Percentiles rank a stretch among this genome's conserved stretches.
These are phyloP conservation scores for Siderastrea siderea DNA, from an alignment of 92 coral and sea anemone genomes.

Conservation along the genomic window DNA sequence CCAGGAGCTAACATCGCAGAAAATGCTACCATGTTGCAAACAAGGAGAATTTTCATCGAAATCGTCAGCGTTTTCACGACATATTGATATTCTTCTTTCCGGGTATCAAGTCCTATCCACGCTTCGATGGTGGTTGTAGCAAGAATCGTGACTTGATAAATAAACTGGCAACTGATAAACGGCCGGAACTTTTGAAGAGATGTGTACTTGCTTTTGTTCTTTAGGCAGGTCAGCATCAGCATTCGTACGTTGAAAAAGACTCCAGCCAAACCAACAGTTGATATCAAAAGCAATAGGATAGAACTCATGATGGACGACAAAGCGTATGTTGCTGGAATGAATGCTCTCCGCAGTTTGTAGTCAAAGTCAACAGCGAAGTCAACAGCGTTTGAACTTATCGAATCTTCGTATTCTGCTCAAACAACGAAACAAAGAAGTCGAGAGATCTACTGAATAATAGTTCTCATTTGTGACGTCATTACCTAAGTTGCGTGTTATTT, in stretches of 20 bases:
- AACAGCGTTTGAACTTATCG: not conserved
- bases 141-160: constrained; percentile 17
- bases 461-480: too few species aligned
- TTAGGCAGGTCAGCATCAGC: not conserved
- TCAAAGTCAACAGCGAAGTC: too few species aligned
- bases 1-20: too few species aligned
- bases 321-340: not conserved
- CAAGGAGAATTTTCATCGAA: too few species aligned
- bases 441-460: too few species aligned
- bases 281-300: not conserved
- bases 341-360: not conserved
- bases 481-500: too few species aligned
- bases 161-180: not conserved
- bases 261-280: not conserved
- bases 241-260: not conserved
- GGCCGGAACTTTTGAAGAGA: not conserved
- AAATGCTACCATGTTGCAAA: too few species aligned
- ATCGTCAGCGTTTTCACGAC: too few species aligned
- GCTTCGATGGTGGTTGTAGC: not conserved
- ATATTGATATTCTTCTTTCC: too few species aligned
- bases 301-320: not conserved
- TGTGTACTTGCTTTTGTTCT: not conserved
- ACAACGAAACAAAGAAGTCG: too few species aligned
- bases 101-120: not conserved
- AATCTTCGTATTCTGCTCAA: too few species aligned